Evolutionary conservation across 2,888 invertebrate genomes (phyloP), one percentile per base, ranked within the genome.

Genomic region (Trissolcus brochymenae): DNA sequence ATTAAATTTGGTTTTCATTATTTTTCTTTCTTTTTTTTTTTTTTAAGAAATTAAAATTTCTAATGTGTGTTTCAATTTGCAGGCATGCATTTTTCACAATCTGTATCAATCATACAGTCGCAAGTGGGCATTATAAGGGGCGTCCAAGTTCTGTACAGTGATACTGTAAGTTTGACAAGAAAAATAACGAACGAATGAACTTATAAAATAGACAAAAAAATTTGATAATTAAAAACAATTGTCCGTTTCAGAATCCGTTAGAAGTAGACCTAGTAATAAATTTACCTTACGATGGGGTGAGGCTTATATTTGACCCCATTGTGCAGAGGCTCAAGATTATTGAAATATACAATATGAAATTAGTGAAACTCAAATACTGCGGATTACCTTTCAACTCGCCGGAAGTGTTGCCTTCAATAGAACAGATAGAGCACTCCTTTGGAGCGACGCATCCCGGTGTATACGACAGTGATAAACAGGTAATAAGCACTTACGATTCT

Each of bases 61-160:
- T n/a, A 6, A 43, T 6, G 11, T 2, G 6, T 4, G 87, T 66
- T 80, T 81, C 82, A 83, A 68, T 35, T 80, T 81, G 14, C 91
- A 96, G 98, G 98, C 86, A 98, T 98, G 98, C 98, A 98, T 91
- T 98, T 98, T 92, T 97, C 97, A 82, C 98, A 98, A 90, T 96
- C 98, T 82, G 97, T 98, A 86, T 95, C 97, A 85, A 97, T 98
- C 86, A 95, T 98, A 87, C 98, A 98, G 90, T 95, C 96, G 80
- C 98, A 98, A 92, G 97, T 98, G 90, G 96, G 97, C 84, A 93
- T 95, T 86, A 97, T 98, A 86, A 94, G 97, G 91, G 96, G 96
- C 81, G 97, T 98, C 81, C 97, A 98, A 93, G 97, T 98, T 84
- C 93, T 98, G 84, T 98, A 98, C 91, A 98, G 96, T 90, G 98